Conservation (phyloP, 2,888 invertebrate species). For the Troides oblongomaculatus region DNA sequence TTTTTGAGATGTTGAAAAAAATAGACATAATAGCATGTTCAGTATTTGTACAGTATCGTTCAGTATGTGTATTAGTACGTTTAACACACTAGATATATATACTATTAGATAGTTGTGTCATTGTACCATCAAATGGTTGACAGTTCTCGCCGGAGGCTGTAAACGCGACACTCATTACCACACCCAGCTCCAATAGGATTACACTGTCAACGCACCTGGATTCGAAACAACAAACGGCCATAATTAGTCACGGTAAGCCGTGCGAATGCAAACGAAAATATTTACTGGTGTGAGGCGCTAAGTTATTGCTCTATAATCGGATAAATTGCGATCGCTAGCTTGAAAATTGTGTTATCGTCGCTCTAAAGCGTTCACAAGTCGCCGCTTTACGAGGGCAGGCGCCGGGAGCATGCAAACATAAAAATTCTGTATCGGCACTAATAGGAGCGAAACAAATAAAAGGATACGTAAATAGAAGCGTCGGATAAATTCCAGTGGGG, state of each 20-base stretch:
- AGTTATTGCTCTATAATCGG: constrained; percentile 74
- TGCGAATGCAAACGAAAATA: constrained; percentile 62
- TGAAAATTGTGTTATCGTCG: constrained; percentile 73
- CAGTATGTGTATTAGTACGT: not conserved
- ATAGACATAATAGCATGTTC: not conserved
- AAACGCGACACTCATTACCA: constrained; percentile 27
- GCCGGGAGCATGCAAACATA: constrained; percentile 75
- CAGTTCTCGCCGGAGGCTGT: constrained; percentile 9
- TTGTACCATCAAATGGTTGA: constrained; percentile 25
- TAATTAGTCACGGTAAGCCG: constrained; percentile 68
- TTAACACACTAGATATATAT: not conserved
- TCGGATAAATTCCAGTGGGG: constrained; percentile 78
- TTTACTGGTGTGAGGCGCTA: constrained; percentile 61
- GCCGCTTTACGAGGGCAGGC: constrained; percentile 76
- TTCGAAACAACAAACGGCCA: constrained; percentile 55
- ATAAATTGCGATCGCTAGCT: constrained; percentile 68
- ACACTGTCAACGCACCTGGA: constrained; percentile 67
- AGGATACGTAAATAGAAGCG: constrained; percentile 79
- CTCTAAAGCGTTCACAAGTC: constrained; percentile 75
- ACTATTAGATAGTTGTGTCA: not conserved
- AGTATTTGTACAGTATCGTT: not conserved
- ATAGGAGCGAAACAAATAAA: constrained; percentile 79
- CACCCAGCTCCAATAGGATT: constrained; percentile 48
- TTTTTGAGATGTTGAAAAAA: not conserved
- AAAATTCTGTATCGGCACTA: constrained; percentile 80